These are phyloP conservation scores for Gastrophryne carolinensis DNA, from an alignment of 2,797 vertebrate species.

Conservation along the genomic window DNA sequence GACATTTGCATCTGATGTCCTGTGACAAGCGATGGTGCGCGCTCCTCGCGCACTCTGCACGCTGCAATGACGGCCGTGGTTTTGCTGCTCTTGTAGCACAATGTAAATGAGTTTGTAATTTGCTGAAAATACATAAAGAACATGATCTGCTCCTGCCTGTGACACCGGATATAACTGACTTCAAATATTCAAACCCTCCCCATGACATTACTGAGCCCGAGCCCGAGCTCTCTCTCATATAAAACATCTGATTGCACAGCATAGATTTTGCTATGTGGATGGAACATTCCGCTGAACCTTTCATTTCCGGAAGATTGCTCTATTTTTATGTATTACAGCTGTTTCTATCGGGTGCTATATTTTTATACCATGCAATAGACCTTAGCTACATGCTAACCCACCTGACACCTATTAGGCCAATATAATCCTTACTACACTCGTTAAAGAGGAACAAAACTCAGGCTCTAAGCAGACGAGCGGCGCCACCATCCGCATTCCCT, in stretches of 20 bases:
- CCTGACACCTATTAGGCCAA: too few relatives aligned
- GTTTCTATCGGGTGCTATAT: background rate
- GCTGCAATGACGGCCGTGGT: background rate
- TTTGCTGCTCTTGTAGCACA: constrained; percentile 6
- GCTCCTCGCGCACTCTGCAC: constrained; percentile 32
- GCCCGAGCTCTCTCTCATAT: background rate
- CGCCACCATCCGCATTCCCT: too few relatives aligned
- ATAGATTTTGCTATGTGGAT: background rate
- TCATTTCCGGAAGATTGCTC: background rate
- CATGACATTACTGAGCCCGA: too few relatives aligned
- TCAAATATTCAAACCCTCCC: too few relatives aligned
- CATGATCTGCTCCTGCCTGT: background rate
- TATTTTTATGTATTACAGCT: background rate
- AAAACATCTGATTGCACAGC: background rate
- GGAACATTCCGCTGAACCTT: background rate
- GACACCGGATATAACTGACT: background rate
- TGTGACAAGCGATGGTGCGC: constrained; percentile 41
- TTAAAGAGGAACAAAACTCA: too few relatives aligned
- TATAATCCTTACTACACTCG: too few relatives aligned
- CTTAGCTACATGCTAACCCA: too few relatives aligned
- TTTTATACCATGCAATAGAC: too few relatives aligned
- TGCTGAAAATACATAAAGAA: background rate
- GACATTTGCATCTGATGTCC: constrained; percentile 64
- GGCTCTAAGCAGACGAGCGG: too few relatives aligned
- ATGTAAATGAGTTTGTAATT: constrained; percentile 18